phyloP scores from a whole-genome alignment of 1,140 invertebrate genomes.

The Pinna nobilis region DNA sequence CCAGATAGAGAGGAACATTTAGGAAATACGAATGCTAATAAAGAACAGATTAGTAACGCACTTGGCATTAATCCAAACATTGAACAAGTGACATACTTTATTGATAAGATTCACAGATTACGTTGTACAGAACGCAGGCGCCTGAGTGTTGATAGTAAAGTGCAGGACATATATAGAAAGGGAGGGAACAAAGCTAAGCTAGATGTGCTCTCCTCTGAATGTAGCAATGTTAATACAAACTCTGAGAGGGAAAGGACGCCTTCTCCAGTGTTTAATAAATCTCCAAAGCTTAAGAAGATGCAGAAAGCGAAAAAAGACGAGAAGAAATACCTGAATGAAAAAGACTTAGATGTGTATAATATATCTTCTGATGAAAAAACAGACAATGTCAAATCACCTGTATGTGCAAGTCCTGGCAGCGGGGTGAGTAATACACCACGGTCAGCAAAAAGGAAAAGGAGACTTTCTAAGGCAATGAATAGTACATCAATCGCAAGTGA shows the following conservation, averaged over 20 bases:
- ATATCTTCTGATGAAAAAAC: neutral
- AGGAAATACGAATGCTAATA: too few species aligned
- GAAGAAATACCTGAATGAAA: neutral
- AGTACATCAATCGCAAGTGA: too few species aligned
- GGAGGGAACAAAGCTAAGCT: neutral
- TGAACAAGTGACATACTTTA: neutral
- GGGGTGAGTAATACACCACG: conserved; percentile 35
- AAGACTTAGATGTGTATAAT: too few species aligned
- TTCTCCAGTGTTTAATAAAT: conserved; percentile 37
- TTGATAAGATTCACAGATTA: conserved; percentile 4
- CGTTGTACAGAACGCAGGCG: neutral
- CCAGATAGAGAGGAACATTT: too few species aligned
- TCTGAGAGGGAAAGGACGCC: too few species aligned
- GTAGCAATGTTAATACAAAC: neutral
- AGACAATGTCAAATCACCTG: too few species aligned
- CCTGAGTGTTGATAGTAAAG: neutral
- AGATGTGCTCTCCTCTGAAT: neutral
- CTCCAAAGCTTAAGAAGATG: neutral
- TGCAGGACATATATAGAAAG: conserved; percentile 2
- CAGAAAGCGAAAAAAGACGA: neutral
- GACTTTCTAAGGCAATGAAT: too few species aligned
- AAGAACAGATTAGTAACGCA: too few species aligned
- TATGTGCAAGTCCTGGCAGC: conserved; percentile 4
- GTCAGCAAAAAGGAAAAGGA: conserved; percentile 21
- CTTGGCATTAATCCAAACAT: too few species aligned